phyloP scores from a whole-genome alignment of 2,113 vertebrate species.

The Corythaixoides concolor region DNA sequence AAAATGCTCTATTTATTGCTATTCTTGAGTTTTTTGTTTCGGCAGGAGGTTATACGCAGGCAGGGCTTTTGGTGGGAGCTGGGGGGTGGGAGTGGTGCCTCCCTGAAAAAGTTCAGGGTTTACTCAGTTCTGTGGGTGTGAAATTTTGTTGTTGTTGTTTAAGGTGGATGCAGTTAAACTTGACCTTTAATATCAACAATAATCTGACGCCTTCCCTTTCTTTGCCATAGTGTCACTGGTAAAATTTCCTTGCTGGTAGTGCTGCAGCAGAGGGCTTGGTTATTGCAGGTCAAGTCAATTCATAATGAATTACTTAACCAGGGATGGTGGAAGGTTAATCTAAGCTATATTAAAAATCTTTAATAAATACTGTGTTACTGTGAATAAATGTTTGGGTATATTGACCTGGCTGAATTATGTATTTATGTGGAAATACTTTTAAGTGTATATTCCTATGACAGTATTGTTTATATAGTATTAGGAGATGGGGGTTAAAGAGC shows the following conservation, averaged over 20 bases:
- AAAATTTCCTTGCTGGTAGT: not conserved
- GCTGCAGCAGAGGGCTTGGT: conserved; percentile 69
- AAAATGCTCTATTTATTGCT: not conserved
- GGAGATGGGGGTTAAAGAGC: not conserved
- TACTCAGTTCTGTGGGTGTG: conserved; percentile 8
- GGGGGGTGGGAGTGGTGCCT: conserved; percentile 49
- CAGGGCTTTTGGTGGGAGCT: conserved; percentile 21
- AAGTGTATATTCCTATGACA: not conserved
- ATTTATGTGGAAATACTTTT: not conserved
- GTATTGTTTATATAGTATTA: conserved; percentile 25
- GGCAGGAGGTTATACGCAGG: not conserved
- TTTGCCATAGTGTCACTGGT: conserved; percentile 35
- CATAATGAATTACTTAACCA: conserved; percentile 52
- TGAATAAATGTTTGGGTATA: not conserved
- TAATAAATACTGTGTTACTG: not conserved
- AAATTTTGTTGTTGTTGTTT: not conserved
- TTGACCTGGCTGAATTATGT: conserved; percentile 10
- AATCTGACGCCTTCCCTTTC: conserved; percentile 32
- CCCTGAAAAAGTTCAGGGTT: conserved; percentile 34
- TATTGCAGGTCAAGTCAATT: conserved; percentile 65
- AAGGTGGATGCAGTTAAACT: conserved; percentile 15
- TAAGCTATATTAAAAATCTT: conserved; percentile 26
- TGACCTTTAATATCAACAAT: conserved; percentile 62
- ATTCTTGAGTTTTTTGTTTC: not conserved
- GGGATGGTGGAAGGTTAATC: conserved; percentile 14